Evolutionary conservation across 2,888 invertebrate species (phyloP).

Genomic region (Pecten maximus): DNA sequence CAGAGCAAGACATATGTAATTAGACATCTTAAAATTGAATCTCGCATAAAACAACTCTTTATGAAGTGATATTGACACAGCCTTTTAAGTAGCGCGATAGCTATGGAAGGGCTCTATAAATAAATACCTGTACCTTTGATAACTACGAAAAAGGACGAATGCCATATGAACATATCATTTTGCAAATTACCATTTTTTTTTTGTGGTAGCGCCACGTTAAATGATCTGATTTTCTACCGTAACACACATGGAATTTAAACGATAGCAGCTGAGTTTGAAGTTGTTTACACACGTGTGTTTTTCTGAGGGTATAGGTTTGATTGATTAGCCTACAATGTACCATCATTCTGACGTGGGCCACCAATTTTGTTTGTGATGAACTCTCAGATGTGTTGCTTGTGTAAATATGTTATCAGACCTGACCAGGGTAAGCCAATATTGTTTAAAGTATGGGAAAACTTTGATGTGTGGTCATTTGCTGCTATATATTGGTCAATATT

Average conservation of each 20-base stretch:
- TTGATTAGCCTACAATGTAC: not conserved
- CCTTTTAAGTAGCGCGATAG: too few species aligned
- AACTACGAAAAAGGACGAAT: too few species aligned
- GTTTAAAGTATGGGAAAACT: not conserved
- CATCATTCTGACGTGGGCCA: not conserved
- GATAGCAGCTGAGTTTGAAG: too few species aligned
- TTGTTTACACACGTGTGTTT: not conserved
- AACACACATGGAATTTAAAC: too few species aligned
- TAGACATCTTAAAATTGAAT: not conserved
- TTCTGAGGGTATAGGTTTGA: not conserved
- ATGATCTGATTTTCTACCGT: too few species aligned
- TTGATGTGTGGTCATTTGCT: not conserved
- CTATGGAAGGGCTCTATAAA: too few species aligned
- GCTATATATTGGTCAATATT: not conserved
- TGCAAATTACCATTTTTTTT: too few species aligned
- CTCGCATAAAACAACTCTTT: not conserved
- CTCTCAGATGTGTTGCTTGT: not conserved
- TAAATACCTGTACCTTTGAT: too few species aligned
- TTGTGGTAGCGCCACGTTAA: not conserved
- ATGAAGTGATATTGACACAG: not conserved
- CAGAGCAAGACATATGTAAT: not conserved
- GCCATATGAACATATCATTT: too few species aligned
- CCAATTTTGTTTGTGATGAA: not conserved
- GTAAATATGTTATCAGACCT: not conserved
- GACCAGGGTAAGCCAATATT: not conserved